These are phyloP conservation scores for Lucilia sericata DNA, from an alignment of 1,140 invertebrate genomes.

Conservation along the genomic window DNA sequence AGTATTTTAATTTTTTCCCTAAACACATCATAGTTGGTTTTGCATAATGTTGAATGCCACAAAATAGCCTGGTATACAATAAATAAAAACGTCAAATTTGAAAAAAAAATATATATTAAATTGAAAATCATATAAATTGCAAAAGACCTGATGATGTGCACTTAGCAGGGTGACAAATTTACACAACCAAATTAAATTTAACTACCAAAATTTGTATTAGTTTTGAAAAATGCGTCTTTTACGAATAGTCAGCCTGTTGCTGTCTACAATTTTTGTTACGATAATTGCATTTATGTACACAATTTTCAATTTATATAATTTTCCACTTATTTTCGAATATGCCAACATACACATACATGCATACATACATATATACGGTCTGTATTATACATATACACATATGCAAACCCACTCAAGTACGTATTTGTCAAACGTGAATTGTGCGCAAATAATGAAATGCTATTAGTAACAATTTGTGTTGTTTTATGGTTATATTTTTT, in stretches of 20 bases:
- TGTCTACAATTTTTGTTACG: neutral
- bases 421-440: neutral
- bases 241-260: neutral
- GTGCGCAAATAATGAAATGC: neutral
- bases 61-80: neutral
- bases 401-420: neutral
- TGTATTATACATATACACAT: too few relatives aligned
- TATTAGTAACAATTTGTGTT: neutral
- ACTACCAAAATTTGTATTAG: too few relatives aligned
- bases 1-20: neutral
- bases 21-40: neutral
- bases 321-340: conserved; percentile 21
- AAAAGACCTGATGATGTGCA: neutral
- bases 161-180: too few relatives aligned
- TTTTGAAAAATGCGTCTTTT: too few relatives aligned
- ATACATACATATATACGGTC: too few relatives aligned
- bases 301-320: conserved; percentile 30
- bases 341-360: neutral
- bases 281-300: conserved; percentile 24
- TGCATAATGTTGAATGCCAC: neutral
- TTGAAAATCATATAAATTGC: neutral
- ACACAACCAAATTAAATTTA: too few relatives aligned
- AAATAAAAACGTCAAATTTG: neutral
- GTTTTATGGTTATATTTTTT: neutral
- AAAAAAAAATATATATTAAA: neutral